Evolutionary conservation across 1,140 invertebrate genomes (phyloP).

Genomic region (Caenorhabditis briggsae): DNA sequence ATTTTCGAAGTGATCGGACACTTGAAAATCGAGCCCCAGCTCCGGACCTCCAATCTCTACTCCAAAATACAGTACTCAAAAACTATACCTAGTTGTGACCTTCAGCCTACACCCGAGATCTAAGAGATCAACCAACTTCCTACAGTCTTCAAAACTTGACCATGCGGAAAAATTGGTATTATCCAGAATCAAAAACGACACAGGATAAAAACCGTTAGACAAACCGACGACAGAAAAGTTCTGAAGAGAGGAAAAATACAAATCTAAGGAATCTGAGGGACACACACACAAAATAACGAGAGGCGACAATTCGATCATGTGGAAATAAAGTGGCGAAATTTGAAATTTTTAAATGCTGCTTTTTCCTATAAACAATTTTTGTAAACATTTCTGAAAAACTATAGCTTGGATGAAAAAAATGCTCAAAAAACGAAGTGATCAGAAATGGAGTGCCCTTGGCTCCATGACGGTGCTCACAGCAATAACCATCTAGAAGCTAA

Average conservation of each 20-base stretch:
- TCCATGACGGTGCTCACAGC: not conserved
- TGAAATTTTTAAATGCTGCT: not conserved
- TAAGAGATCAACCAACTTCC: constrained; percentile 36
- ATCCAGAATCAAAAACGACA: constrained; percentile 8
- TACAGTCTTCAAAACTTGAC: constrained; percentile 32
- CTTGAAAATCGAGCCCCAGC: no score
- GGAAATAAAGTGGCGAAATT: not conserved
- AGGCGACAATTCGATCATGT: constrained; percentile 2
- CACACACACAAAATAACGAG: not conserved
- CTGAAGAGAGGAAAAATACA: not conserved
- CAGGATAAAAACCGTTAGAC: not conserved
- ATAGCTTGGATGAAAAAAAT: not conserved
- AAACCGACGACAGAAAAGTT: constrained; percentile 1
- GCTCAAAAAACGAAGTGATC: not conserved
- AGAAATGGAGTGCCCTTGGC: not conserved
- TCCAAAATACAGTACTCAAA: not conserved
- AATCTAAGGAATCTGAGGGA: not conserved
- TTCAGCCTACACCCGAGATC: not conserved
- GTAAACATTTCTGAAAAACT: constrained; percentile 5
- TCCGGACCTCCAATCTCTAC: no score
- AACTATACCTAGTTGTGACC: not conserved
- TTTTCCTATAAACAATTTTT: not conserved
- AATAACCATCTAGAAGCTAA: constrained; percentile 20
- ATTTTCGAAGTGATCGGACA: no score
- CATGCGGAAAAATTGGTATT: constrained; percentile 45